These are phyloP conservation scores for Pongo pygmaeus DNA, from an alignment of 2,113 vertebrate genomes.

Conservation along the genomic window DNA sequence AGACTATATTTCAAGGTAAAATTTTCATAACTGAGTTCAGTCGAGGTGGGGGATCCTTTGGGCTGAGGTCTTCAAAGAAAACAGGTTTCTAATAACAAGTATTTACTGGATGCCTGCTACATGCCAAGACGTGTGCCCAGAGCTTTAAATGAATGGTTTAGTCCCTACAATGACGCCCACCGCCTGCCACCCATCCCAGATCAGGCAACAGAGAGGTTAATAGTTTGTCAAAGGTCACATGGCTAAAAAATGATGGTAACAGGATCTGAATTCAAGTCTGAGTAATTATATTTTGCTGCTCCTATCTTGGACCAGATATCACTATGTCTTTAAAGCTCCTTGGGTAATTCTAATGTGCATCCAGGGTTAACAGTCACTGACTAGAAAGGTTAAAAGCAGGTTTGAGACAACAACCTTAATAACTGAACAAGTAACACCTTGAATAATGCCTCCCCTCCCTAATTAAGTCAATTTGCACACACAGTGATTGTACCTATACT, in stretches of 20 bases:
- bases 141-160: not conserved
- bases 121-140: not conserved
- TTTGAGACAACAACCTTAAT: not conserved
- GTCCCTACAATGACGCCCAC: not conserved
- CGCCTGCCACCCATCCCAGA: not conserved
- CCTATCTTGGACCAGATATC: not conserved
- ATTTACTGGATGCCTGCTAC: not conserved
- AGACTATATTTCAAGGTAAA: not conserved
- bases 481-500: not conserved
- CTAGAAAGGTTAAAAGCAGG: not conserved
- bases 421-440: not conserved
- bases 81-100: not conserved
- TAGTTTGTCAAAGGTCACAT: not conserved
- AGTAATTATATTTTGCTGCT: not conserved
- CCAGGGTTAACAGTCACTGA: not conserved
- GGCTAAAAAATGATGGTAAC: not conserved
- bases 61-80: conserved; percentile 9
- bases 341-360: not conserved
- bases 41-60: not conserved
- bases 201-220: not conserved
- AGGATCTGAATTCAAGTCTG: not conserved
- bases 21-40: not conserved
- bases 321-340: not conserved
- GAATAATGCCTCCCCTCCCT: not conserved
- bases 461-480: not conserved